phyloP scores from a whole-genome alignment of 2,888 invertebrate species.

The Peribatodes rhomboidaria region DNA sequence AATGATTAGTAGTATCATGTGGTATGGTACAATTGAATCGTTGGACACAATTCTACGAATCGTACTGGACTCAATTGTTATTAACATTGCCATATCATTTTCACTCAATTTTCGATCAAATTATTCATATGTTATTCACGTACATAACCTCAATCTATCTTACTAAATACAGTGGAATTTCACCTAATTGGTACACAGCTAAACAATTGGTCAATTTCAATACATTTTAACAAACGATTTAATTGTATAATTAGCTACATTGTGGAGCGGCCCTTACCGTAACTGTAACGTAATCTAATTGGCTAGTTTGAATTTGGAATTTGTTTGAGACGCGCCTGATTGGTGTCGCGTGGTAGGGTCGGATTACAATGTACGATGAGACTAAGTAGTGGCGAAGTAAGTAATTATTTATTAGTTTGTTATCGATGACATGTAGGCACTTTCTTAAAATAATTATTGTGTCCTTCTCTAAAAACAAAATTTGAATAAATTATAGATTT shows the following conservation, averaged over 20 bases:
- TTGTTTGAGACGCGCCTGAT: conserved; percentile 53
- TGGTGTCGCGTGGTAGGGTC: conserved; percentile 60
- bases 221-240: conserved; percentile 42
- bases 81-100: not conserved
- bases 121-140: conserved; percentile 13
- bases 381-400: not conserved
- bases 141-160: conserved; percentile 10
- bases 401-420: not conserved
- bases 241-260: conserved; percentile 41
- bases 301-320: conserved; percentile 68
- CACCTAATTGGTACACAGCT: conserved; percentile 32
- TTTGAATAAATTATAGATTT: too few relatives aligned
- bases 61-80: too few relatives aligned
- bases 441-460: too few relatives aligned
- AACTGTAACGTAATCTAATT: conserved; percentile 65
- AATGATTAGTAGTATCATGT: too few relatives aligned
- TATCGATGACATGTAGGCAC: too few relatives aligned
- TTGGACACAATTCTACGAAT: too few relatives aligned
- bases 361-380: conserved; percentile 50
- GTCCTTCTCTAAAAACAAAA: too few relatives aligned
- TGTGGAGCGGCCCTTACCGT: conserved; percentile 35
- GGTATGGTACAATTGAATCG: too few relatives aligned
- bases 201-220: conserved; percentile 47
- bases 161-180: conserved; percentile 14
- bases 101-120: conserved; percentile 16